Evolutionary conservation across 2,888 invertebrate species (phyloP), one percentile per base, ranked within the genome.

Genomic region (Idaea aversata): DNA sequence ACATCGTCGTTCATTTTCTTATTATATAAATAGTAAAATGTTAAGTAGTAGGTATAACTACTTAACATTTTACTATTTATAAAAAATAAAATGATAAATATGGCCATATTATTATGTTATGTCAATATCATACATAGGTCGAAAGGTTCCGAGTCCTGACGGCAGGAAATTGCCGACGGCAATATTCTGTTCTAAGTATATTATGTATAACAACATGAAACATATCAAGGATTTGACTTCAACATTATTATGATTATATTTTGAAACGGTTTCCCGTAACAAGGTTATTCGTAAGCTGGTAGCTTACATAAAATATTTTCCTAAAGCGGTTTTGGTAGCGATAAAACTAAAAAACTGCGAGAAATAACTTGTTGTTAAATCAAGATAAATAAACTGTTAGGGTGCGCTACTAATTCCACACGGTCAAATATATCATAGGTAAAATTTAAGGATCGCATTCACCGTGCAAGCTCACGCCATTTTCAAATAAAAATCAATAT

Each of bases 181-280:
- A 47, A 47, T 13, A 13, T 47, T 47, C 47, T 7, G 47, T 47
- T 47, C 10, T 13, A 47, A 13, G 47, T 47, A 47, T 13, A 47
- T 47, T 47, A 10, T 47, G 10, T 47, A 47, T 47, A 47, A 47
- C 13, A 47, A 47, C 47, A 10, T 47, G 47, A 47, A 47, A 5
- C 47, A 47, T 47, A 47, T 47, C 47, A 47, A 47, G 47, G 47
- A 47, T 47, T 47, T 47, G 13, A 47, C 47, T 47, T 47, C 47
- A 47, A 47, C 47, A 47, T 47, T 47, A 47, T 47, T 47, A 47
- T 47, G 47, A 47, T 47, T 47, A 47, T 47, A 47, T 47, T 47
- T 47, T 47, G 47, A 47, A 47, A 47, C 47, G 47, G 47, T 47
- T 47, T 47, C 7, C 47, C 47, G 47, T 47, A 47, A 47, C 13